Conservation (phyloP, 2,888 invertebrate genomes). For the Drosophila melanosoma region DNA sequence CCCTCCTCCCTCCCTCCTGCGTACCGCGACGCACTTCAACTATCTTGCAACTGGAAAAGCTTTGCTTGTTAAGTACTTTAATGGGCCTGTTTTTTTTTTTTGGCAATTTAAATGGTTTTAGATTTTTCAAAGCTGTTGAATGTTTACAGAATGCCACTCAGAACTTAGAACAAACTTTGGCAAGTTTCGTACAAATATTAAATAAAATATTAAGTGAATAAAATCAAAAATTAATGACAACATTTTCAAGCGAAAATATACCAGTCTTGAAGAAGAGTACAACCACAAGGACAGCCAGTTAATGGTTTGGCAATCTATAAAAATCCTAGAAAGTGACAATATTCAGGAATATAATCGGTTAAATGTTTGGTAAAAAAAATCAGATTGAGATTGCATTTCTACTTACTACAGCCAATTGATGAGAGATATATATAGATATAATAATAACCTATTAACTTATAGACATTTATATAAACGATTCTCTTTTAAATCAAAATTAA, state of each 20-base stretch:
- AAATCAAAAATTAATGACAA: neutral
- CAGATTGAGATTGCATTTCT: neutral
- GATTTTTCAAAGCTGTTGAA: neutral
- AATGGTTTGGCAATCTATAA: neutral
- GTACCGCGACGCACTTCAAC: slow-evolving; percentile 23
- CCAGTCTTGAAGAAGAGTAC: neutral
- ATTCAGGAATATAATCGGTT: neutral
- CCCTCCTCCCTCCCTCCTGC: neutral
- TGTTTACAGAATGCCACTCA: neutral
- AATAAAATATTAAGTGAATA: neutral
- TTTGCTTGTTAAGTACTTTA: neutral
- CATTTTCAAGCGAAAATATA: neutral
- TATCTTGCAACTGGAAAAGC: neutral
- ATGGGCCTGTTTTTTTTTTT: neutral
- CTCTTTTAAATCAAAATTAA: neutral
- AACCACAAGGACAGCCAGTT: neutral
- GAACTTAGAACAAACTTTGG: neutral
- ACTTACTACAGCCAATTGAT: neutral
- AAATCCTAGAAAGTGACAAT: neutral
- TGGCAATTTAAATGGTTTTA: neutral
- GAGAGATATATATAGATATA: neutral
- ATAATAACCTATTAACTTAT: neutral
- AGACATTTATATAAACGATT: neutral
- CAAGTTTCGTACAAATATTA: neutral
- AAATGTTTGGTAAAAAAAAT: neutral